Percentiles rank a stretch among this genome's conserved stretches.
phyloP scores from a whole-genome alignment of 2,888 invertebrate species.

The Pyrrhopygopsis socrates region DNA sequence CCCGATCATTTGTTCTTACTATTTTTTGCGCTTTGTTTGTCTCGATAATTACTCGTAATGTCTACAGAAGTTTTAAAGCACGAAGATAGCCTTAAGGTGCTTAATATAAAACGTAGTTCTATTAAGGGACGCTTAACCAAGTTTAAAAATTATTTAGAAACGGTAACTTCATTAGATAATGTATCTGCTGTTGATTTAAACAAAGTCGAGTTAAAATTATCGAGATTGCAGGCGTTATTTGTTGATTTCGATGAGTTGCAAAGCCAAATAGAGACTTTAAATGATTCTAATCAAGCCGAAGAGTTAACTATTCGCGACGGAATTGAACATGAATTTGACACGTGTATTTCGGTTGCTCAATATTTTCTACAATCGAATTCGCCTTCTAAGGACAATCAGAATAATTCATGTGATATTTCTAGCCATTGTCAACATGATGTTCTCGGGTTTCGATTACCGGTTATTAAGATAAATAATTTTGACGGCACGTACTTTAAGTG shows the following conservation, averaged over 20 bases:
- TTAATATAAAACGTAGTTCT: conserved; percentile 11
- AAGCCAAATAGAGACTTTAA: conserved; percentile 65
- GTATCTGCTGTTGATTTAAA: too few species aligned
- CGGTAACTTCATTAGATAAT: background rate
- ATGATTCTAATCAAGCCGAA: conserved; percentile 24
- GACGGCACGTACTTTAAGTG: conserved; percentile 80
- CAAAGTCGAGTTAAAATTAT: conserved; percentile 37
- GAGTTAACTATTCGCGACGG: conserved; percentile 74
- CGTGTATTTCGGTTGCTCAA: background rate
- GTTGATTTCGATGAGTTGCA: conserved; percentile 67
- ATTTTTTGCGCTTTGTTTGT: too few species aligned
- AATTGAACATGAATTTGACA: conserved; percentile 60
- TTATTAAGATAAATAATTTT: conserved; percentile 80
- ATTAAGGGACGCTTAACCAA: conserved; percentile 47
- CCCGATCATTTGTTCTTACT: too few species aligned
- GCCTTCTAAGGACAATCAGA: background rate
- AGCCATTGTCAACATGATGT: conserved; percentile 44
- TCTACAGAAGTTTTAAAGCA: too few species aligned
- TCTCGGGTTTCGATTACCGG: conserved; percentile 53
- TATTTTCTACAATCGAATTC: too few species aligned
- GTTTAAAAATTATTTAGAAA: conserved; percentile 33
- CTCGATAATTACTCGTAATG: too few species aligned
- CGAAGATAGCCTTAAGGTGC: too few species aligned
- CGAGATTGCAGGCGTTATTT: conserved; percentile 54
- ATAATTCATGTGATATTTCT: too few species aligned